phyloP scores from a whole-genome alignment of 2,113 vertebrate genomes.

The Galbula dea region DNA sequence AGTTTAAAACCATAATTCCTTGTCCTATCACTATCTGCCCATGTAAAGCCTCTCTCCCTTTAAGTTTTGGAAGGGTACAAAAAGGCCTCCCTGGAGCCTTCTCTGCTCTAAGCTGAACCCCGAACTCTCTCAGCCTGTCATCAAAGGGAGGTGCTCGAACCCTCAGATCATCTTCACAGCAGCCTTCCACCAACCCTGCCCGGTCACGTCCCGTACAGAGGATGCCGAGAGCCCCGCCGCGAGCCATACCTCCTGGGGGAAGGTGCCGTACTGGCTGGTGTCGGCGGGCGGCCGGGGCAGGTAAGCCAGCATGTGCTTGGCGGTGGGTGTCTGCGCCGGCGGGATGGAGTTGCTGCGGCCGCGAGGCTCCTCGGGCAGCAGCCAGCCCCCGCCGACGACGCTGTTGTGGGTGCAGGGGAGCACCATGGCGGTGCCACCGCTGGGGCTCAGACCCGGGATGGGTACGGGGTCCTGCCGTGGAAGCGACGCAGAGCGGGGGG shows the following conservation, averaged over 20 bases:
- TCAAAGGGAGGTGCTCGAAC: too few species aligned
- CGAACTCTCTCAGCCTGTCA: too few species aligned
- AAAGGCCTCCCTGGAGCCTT: too few species aligned
- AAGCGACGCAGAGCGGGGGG: not conserved
- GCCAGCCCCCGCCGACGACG: not conserved
- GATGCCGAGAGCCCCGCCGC: not conserved
- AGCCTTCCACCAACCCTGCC: not conserved
- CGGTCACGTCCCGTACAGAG: accelerated
- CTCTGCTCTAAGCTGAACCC: too few species aligned
- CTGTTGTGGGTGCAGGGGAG: not conserved
- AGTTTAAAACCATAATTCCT: too few species aligned
- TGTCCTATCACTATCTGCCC: too few species aligned
- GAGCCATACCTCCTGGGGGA: slow-evolving; percentile 65
- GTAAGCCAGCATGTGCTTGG: slow-evolving; percentile 76
- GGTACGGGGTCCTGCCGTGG: not conserved
- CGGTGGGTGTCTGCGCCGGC: slow-evolving; percentile 59
- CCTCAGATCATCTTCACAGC: too few species aligned
- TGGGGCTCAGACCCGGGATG: not conserved
- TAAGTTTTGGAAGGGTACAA: too few species aligned
- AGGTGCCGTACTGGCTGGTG: slow-evolving; percentile 52
- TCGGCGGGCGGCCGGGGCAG: slow-evolving; percentile 67
- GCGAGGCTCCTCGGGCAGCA: slow-evolving; percentile 9
- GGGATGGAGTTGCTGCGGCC: slow-evolving; percentile 76
- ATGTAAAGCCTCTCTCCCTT: too few species aligned
- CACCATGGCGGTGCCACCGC: not conserved